Evolutionary conservation across 2,113 vertebrate species (phyloP).

Genomic region (Mellivora capensis): DNA sequence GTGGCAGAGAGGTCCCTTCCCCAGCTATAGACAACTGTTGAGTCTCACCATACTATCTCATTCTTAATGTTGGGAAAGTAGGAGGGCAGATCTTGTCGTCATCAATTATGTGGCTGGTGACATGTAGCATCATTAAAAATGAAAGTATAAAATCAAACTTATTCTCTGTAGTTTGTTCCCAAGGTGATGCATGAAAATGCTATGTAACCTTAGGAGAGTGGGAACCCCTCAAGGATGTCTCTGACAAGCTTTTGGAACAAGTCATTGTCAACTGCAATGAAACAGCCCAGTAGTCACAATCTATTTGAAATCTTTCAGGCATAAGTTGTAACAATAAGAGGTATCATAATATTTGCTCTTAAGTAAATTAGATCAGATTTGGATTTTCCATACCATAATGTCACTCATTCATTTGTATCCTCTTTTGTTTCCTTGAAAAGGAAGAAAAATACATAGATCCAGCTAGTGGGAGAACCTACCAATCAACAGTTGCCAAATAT

Average conservation of each 20-base stretch:
- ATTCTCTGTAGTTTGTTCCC: background rate
- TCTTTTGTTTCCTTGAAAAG: background rate
- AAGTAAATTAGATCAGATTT: background rate
- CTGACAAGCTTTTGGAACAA: background rate
- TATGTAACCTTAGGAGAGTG: background rate
- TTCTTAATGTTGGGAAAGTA: background rate
- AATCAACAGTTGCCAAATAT: background rate
- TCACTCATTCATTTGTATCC: background rate
- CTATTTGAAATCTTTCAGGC: background rate
- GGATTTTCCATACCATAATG: background rate
- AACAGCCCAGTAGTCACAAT: background rate
- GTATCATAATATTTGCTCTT: slow-evolving; percentile 15
- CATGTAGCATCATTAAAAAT: background rate
- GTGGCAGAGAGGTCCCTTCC: background rate
- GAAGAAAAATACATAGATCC: background rate
- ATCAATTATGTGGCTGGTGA: background rate
- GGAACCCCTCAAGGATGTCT: background rate
- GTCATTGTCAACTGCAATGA: background rate
- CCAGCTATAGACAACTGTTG: background rate
- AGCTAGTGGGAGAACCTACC: background rate
- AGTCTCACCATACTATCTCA: background rate
- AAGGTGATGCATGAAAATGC: background rate
- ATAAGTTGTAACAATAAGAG: background rate
- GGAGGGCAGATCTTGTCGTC: background rate
- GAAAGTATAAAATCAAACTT: background rate